These are phyloP conservation scores for Cephus cinctus DNA, from an alignment of 1,140 invertebrate species.

Conservation along the genomic window DNA sequence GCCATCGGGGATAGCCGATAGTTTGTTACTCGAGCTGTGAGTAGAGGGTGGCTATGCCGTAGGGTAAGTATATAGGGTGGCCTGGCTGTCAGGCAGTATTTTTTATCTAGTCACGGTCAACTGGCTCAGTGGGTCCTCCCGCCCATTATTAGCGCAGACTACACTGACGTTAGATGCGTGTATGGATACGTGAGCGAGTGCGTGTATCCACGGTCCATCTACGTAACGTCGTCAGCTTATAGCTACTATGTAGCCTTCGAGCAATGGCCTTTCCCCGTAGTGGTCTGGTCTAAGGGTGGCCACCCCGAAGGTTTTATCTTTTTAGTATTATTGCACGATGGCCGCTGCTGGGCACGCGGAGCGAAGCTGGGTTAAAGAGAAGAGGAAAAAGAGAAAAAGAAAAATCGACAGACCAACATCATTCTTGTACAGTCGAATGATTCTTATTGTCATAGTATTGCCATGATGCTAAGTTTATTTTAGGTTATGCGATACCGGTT, in stretches of 20 bases:
- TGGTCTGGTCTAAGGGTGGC: conserved; percentile 37
- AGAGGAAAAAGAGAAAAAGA: conserved; percentile 9
- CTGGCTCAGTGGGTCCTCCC: conserved; percentile 51
- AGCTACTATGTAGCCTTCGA: conserved; percentile 35
- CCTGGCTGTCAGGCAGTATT: conserved; percentile 49
- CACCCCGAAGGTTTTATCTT: conserved; percentile 49
- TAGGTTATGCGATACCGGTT: too few species aligned
- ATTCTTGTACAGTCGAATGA: too few species aligned
- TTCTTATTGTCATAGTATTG: too few species aligned
- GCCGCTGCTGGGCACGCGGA: conserved; percentile 34
- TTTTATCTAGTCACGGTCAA: conserved; percentile 60
- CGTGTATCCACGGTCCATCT: conserved; percentile 2
- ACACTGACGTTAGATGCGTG: conserved; percentile 29
- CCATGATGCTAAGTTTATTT: too few species aligned
- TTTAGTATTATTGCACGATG: conserved; percentile 55
- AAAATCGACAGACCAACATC: too few species aligned
- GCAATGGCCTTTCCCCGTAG: conserved; percentile 40
- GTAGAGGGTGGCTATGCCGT: conserved; percentile 2
- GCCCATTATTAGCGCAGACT: conserved; percentile 56
- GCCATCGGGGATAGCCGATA: conserved; percentile 24
- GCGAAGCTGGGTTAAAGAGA: conserved; percentile 4
- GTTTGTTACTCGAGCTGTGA: conserved; percentile 30
- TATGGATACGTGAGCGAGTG: not conserved
- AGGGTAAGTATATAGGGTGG: conserved; percentile 7
- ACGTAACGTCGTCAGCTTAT: conserved; percentile 43